Evolutionary conservation across 2,797 vertebrate genomes (phyloP), one percentile per base, ranked within the genome.

Genomic region (Nyctalus aviator): DNA sequence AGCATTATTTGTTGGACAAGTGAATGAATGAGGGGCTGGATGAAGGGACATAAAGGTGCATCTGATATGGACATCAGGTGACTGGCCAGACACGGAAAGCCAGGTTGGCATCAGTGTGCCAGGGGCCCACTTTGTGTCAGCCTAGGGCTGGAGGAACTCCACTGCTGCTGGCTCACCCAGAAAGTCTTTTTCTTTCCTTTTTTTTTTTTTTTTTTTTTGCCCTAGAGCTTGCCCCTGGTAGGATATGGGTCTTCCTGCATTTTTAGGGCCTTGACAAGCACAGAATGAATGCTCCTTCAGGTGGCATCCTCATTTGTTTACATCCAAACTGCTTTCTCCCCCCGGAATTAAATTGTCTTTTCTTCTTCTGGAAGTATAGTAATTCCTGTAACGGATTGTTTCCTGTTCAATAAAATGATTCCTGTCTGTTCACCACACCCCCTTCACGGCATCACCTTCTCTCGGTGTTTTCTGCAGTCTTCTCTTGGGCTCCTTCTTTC

Each of bases 341-440:
- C 46, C 0, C 11, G 30, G 88, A 55, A 35, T 66, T 44, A 90
- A 76, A 35, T 21, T 30, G 32, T 37, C 78, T 83, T 77, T 89
- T 94, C 93, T 93, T 78, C 23, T 25, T 81, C 35, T 8, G 44
- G 37, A 82, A 11, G 35, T 53, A 86, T 66, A 90, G 92, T 55
- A 82, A 77, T 82, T 55, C 50, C 50, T 6, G 15, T 30, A 50
- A 37, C 35, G 69, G 69, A 85, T 91, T 78, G 66, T 82, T 91
- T 79, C 82, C 64, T 96, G 32, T 68, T 96, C 83, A 76, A 20
- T 84, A 68, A 92, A 88, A 72, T 25, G 64, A 72, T 18, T 85
- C 23, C 78, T 41, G 53, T 69, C 50, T 79, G 57, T n/a, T 88
- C 4, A 0, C 30, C 64, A 75, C 25, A 50, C 64, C 76, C 72